Conservation (phyloP, 2,888 invertebrate genomes). For the Amblyjoppa fuscipennis region DNA sequence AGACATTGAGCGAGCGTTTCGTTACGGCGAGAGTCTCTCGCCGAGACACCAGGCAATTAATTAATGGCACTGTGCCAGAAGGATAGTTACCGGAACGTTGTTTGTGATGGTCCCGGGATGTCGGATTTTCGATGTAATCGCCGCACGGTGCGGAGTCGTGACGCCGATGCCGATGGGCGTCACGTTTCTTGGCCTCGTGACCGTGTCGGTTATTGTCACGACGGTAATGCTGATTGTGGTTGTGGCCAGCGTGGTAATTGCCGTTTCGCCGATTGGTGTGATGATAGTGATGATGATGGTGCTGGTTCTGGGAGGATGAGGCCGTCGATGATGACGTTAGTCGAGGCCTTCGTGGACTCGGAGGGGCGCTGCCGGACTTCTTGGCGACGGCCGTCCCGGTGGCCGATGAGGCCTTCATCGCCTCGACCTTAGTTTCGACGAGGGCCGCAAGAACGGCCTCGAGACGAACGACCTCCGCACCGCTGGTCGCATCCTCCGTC, state of each 20-base stretch:
- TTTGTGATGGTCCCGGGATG: slow-evolving; percentile 68
- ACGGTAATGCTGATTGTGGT: slow-evolving; percentile 71
- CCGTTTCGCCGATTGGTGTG: slow-evolving; percentile 54
- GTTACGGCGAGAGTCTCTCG: no score
- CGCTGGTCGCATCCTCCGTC: slow-evolving; percentile 87
- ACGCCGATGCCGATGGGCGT: slow-evolving; percentile 77
- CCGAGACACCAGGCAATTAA: no score
- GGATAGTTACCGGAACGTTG: slow-evolving; percentile 73
- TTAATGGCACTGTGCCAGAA: no score
- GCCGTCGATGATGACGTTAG: slow-evolving; percentile 85
- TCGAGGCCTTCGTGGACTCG: slow-evolving; percentile 85
- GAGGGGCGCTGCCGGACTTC: slow-evolving; percentile 85
- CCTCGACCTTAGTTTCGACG: slow-evolving; percentile 90
- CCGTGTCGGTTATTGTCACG: slow-evolving; percentile 74
- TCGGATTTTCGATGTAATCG: slow-evolving; percentile 76
- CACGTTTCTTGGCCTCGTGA: slow-evolving; percentile 72
- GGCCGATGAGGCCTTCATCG: slow-evolving; percentile 86
- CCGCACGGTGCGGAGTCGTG: slow-evolving; percentile 82
- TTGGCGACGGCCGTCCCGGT: slow-evolving; percentile 85
- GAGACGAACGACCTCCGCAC: slow-evolving; percentile 88
- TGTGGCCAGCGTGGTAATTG: slow-evolving; percentile 74
- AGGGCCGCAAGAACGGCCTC: slow-evolving; percentile 91
- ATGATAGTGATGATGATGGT: slow-evolving; percentile 78
- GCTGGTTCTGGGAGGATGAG: slow-evolving; percentile 84
- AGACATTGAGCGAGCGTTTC: no score